Base-by-base conservation (phyloP, 1,140 invertebrate species). In the Drosophila prosaltans region DNA sequence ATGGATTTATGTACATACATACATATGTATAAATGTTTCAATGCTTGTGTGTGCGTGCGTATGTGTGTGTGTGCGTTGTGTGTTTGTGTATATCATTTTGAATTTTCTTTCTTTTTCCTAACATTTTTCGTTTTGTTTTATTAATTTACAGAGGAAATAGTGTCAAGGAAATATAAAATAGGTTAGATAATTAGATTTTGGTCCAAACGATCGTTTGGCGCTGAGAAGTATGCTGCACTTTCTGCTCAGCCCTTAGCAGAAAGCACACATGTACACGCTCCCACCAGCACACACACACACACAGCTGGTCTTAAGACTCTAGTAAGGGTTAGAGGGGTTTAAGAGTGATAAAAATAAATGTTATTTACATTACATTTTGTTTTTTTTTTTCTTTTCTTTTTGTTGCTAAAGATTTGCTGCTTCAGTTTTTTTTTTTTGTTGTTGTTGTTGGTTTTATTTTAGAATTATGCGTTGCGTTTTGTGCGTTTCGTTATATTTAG, bases 401-500 rank as follows among this genome's bases (percentile, higher is more conserved):
- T 51, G 45, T 51, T 51, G 45, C 45, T 51, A 51, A 51, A 51
- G 21, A 51, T 51, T 51, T 39, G 43, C 41, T 45, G 64, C 63
- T 66, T 70, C 61, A 57, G 65, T 68, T 55, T 16, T 16, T 16
- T 16, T 16, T 16, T 16, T 16, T 16, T 16, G 16, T 16, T 16
- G 16, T 16, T 16, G 16, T 16, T 26, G 60, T 39, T 65, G 26
- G 41, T 60, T 77, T 65, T 57, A 21, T 68, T 55, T 66, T 65
- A n/a, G 69, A 67, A 48, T 64, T 64, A 45, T 77, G 65, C 74
- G 67, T 66, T 66, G 59, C 43, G 54, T 78, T 62, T 78, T 85
- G 81, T 85, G 81, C 81, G 81, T 81, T 78, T 84, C 65, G 63
- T 66, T 85, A 74, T 10, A n/a, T 59, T 68, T 48, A 64, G 41